Evolutionary conservation across 2,113 vertebrate genomes (phyloP), one percentile per base, ranked within the genome.

Genomic region (Amphiprion ocellaris): DNA sequence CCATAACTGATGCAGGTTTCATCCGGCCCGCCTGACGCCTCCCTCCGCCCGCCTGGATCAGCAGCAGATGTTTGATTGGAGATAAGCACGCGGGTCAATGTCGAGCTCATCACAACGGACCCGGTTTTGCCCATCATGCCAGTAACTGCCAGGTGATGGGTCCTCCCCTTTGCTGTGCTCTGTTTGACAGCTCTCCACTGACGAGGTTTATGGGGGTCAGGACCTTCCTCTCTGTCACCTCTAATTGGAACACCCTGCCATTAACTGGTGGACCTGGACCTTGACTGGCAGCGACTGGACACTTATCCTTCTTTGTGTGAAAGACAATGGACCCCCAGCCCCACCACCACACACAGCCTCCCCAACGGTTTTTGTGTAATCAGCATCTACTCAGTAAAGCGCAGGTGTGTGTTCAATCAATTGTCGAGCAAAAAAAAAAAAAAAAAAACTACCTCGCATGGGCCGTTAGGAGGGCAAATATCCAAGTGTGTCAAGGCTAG

Each of bases 61-160:
- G 82, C 89, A 84, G 90, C 92, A 91, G 92, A 93, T 94, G 90
- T 91, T 91, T 90, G 88, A 91, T 92, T 65, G 69, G 77, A 87
- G 91, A 92, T 90, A 93, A 92, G 87, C 74, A 30, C 17, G 19
- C 53, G 33, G 92, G 92, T 91, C 90, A 90, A 89, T 92, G 90
- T 90, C 82, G 66, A 83, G 75, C 82, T 88, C 88, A 69, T 91
- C 84, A 86, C 83, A 15, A 53, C 62, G 4, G 47, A 61, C 83
- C 77, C 3, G 39, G 63, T 84, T 87, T 89, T 53, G 60, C 87
- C 84, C 65, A 78, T 84, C 75, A 64, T 61, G 84, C 87, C 85
- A 85, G 83, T 92, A 89, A 89, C 83, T 77, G 75, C 91, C 90
- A 79, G 84, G 69, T 76, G 47, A 76, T 3, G 83, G 84, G 74